Evolutionary conservation across 2,113 vertebrate species (phyloP), one percentile per base, ranked within the genome.

Genomic region (Varanus komodoensis): DNA sequence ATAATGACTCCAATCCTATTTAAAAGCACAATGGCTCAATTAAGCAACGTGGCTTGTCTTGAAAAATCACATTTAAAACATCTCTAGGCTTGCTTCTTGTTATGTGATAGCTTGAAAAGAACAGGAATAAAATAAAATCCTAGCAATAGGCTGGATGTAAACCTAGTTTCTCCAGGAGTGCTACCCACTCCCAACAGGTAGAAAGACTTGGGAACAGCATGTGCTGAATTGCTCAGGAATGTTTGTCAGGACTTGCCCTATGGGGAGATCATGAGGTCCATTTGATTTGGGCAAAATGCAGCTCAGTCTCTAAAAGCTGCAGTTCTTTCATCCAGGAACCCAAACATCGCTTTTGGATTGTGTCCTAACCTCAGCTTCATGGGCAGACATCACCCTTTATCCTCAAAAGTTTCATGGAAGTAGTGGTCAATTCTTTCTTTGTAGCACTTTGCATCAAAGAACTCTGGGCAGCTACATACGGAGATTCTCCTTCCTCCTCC

Each of bases 211-310:
- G 52, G 29, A 57, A 12, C 48, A 50, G 11, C 27, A 23, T 44
- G 17, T 61, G 69, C 34, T 89, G 88, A 83, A 89, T 89, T 64
- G 83, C 83, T 89, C 69, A 89, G 29, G 29, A 8, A 48, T n/a
- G 54, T 38, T 54, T 67, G 71, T 44, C 17, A 83, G 71, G 82
- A 83, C 12, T 9, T 67, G 29, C 14, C 25, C 54, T n/a, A 23
- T 34, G 38, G 27, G 32, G 32, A 84, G 71, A 84, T 48, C 71
- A 84, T 23, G 84, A 89, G 64, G 84, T 84, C 32, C 27, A 67
- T 77, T n/a, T 77, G 34, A 15, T 75, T 50, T 67, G 77, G 48
- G 69, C 44, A 69, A 88, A 81, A 81, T 52, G 64, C n/a, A 80
- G 6, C 44, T 68, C 71, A 29, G 32, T 69, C 68, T n/a, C 15